phyloP scores from a whole-genome alignment of 37 sponge, comb jelly and placozoan genomes.

The Axinella damicornis region DNA sequence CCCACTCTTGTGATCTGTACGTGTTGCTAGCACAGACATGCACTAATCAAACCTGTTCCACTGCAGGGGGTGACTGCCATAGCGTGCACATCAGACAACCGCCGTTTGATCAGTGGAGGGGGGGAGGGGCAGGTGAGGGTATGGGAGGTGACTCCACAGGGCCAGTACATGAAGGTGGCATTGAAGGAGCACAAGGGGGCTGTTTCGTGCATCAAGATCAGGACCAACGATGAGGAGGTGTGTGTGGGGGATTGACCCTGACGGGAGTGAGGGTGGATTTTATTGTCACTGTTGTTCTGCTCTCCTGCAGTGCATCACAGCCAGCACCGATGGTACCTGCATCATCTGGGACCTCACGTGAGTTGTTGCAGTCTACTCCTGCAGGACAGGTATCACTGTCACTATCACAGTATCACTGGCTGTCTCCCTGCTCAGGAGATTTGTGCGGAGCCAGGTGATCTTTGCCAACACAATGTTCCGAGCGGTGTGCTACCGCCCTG shows the following conservation, averaged over 20 bases:
- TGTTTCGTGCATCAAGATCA: slow-evolving; percentile 89
- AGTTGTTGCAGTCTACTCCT: slow-evolving; percentile 43
- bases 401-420: too few relatives aligned
- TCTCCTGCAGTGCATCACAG: slow-evolving; percentile 86
- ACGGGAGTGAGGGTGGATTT: background rate
- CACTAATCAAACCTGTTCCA: background rate
- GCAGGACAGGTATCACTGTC: too few relatives aligned
- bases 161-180: slow-evolving; percentile 85
- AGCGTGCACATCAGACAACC: slow-evolving; percentile 78
- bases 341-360: slow-evolving; percentile 98
- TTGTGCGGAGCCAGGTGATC: slow-evolving; percentile 93
- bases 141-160: slow-evolving; percentile 81
- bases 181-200: slow-evolving; percentile 98
- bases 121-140: slow-evolving; percentile 99
- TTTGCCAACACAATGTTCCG: slow-evolving; percentile 99
- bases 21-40: too few relatives aligned
- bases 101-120: slow-evolving; percentile 92
- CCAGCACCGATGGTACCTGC: slow-evolving; percentile 94
- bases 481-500: slow-evolving; percentile 93
- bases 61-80: slow-evolving; percentile 94
- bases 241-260: too few relatives aligned
- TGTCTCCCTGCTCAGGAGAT: slow-evolving; percentile 45
- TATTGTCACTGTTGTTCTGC: background rate
- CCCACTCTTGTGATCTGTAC: too few relatives aligned
- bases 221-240: slow-evolving; percentile 75